Percentiles rank a stretch among this genome's conserved stretches.
These are phyloP conservation scores for Brachionus asplanchnoidis DNA, from an alignment of 1,140 invertebrate species.

Conservation along the genomic window DNA sequence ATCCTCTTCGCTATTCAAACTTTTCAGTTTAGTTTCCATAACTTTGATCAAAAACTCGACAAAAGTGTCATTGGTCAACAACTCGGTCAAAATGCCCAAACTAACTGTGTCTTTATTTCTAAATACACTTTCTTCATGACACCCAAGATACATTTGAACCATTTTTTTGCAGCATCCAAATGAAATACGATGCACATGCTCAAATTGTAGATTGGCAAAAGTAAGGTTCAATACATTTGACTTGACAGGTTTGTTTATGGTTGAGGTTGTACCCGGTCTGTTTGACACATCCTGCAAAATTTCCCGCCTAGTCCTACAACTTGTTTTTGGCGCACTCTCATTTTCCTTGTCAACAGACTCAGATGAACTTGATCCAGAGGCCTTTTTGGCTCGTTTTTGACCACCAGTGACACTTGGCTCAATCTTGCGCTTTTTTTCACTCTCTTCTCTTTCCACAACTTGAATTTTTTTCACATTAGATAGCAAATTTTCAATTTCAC, in stretches of 20 bases:
- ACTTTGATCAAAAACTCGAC: constrained; percentile 31
- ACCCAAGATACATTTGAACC: constrained; percentile 21
- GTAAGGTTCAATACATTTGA: neutral
- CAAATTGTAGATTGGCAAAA: constrained; percentile 23
- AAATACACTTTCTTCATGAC: neutral
- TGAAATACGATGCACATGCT: neutral
- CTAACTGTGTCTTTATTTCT: neutral
- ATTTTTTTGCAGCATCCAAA: neutral
- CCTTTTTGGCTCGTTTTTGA: neutral
- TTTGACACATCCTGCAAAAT: neutral
- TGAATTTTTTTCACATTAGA: neutral
- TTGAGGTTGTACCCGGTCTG: neutral
- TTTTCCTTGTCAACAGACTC: constrained; percentile 13
- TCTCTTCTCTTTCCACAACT: neutral
- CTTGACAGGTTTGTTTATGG: neutral
- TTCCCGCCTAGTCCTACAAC: neutral
- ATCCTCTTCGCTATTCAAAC: neutral
- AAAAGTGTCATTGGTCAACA: constrained; percentile 4
- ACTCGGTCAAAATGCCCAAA: neutral
- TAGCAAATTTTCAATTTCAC: constrained; percentile 17
- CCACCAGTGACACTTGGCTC: neutral
- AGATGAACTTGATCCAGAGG: neutral
- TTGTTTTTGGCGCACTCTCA: neutral
- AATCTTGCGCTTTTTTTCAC: neutral
- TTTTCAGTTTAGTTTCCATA: neutral